Conservation (phyloP, 2,113 vertebrate genomes). For the Plotosus lineatus region DNA sequence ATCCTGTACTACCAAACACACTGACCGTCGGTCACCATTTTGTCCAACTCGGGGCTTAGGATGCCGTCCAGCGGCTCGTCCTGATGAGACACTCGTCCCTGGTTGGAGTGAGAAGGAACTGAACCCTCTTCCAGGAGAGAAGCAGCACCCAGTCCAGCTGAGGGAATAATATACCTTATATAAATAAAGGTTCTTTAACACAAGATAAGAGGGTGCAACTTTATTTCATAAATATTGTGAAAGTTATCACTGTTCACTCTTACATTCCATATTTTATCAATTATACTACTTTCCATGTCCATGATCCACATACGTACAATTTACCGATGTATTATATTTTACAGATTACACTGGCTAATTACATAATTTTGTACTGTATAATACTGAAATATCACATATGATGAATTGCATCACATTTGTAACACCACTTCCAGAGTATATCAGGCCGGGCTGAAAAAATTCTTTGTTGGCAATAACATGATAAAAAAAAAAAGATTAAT, state of each 20-base stretch:
- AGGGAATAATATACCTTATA: too few species aligned
- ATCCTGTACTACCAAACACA: slow-evolving; percentile 1
- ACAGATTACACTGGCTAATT: neutral
- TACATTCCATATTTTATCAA: too few species aligned
- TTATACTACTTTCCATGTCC: too few species aligned
- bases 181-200: neutral
- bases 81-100: slow-evolving; percentile 78
- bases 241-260: neutral
- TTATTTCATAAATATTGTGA: neutral
- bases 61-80: slow-evolving; percentile 93
- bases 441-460: too few species aligned
- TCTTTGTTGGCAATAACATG: too few species aligned
- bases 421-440: neutral
- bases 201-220: too few species aligned
- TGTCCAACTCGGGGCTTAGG: slow-evolving; percentile 97
- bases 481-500: too few species aligned
- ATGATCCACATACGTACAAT: too few species aligned
- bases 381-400: neutral
- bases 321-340: too few species aligned
- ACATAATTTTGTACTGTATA: neutral
- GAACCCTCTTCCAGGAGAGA: slow-evolving; percentile 79
- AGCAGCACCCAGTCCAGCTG: slow-evolving; percentile 86
- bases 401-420: neutral
- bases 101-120: slow-evolving; percentile 72
- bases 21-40: slow-evolving; percentile 98